Conservation (phyloP, 2,797 vertebrate species). For the Nasua narica region DNA sequence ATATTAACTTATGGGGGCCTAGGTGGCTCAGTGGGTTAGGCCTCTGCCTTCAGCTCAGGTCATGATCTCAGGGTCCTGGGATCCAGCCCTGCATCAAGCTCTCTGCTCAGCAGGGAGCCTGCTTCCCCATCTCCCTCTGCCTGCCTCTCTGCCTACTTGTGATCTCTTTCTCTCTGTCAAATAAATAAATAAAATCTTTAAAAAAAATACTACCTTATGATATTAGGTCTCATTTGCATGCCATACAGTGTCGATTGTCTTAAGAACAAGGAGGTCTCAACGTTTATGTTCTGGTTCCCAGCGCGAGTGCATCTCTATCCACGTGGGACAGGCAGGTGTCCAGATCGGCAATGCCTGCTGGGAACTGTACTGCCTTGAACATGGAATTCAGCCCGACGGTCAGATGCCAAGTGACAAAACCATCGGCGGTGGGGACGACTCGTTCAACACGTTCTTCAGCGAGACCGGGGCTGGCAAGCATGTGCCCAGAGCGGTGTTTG, state of each 20-base stretch:
- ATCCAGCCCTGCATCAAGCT: no score
- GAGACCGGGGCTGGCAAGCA: conserved; percentile 86
- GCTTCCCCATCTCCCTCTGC: no score
- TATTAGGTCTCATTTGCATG: background rate
- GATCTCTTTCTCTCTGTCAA: no score
- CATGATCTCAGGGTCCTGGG: no score
- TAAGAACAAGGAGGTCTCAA: background rate
- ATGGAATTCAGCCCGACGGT: conserved; percentile 85
- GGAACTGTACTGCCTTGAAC: conserved; percentile 86
- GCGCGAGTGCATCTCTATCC: conserved; percentile 86
- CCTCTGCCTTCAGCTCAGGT: no score
- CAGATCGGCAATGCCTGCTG: conserved; percentile 87
- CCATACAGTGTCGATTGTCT: background rate
- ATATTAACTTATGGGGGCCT: no score
- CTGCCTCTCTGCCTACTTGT: no score
- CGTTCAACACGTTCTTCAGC: conserved; percentile 88
- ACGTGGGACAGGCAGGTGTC: conserved; percentile 86
- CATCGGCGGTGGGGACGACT: conserved; percentile 82
- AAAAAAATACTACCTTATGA: background rate
- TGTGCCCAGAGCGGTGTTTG: conserved; percentile 85
- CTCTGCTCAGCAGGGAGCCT: no score
- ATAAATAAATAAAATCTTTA: no score
- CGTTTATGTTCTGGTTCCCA: conserved; percentile 52
- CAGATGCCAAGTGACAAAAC: conserved; percentile 83
- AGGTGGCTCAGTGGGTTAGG: no score